phyloP scores from a whole-genome alignment of 2,888 invertebrate species.

The Lepidocyrtoides sp. region DNA sequence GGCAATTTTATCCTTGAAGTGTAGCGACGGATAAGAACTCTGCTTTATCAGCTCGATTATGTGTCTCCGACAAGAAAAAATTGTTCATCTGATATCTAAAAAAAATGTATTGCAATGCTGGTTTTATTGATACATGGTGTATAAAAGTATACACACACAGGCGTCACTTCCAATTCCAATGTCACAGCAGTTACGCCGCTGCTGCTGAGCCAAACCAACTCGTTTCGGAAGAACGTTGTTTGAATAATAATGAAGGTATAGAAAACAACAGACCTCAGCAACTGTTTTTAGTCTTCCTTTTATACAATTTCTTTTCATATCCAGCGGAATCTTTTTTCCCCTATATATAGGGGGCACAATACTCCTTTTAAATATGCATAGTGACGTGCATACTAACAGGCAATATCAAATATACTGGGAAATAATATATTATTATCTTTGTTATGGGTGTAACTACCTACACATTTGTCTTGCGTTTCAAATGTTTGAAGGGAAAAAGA shows the following conservation, averaged over 20 bases:
- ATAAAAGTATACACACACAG: conserved; percentile 3
- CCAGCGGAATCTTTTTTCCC: too few species aligned
- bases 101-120: not conserved
- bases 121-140: not conserved
- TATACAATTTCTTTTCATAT: conserved; percentile 42
- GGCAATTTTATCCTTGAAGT: not conserved
- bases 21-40: conserved; percentile 32
- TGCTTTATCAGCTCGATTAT: conserved; percentile 63
- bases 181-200: conserved; percentile 54
- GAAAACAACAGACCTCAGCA: conserved; percentile 78
- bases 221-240: conserved; percentile 75
- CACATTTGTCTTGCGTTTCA: conserved; percentile 41
- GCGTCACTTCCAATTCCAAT: conserved; percentile 73
- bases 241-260: conserved; percentile 74
- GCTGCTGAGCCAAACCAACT: conserved; percentile 70
- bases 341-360: too few species aligned
- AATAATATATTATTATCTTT: not conserved
- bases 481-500: conserved; percentile 22
- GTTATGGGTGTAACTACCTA: conserved; percentile 11
- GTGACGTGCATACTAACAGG: too few species aligned
- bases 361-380: too few species aligned
- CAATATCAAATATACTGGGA: too few species aligned
- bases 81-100: conserved; percentile 2
- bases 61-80: conserved; percentile 18
- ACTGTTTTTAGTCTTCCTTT: conserved; percentile 36